These are phyloP conservation scores for Apostichopus leukothele DNA, from an alignment of 53 echinoderm and acorn worm genomes.

Conservation along the genomic window DNA sequence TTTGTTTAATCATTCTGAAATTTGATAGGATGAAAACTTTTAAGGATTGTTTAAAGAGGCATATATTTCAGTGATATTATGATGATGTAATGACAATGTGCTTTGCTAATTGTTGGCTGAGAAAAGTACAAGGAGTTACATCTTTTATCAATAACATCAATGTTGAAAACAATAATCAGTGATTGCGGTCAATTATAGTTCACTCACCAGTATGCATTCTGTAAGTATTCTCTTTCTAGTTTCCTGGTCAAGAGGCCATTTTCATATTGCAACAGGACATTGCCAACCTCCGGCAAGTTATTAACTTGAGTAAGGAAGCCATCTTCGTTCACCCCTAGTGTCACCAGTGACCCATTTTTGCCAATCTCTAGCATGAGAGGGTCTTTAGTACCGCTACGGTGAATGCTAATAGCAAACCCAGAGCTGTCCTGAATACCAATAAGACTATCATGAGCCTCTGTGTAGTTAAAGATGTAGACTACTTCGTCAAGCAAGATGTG, in stretches of 20 bases:
- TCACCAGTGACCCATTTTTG: slow-evolving; percentile 53
- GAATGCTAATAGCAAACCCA: slow-evolving; percentile 53
- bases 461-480: slow-evolving; percentile 74
- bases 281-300: slow-evolving; percentile 21
- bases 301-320: slow-evolving; percentile 55
- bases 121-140: no score
- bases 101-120: no score
- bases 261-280: slow-evolving; percentile 36
- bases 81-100: no score
- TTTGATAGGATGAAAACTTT: no score
- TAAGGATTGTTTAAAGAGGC: no score
- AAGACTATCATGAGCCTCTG: slow-evolving; percentile 58
- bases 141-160: no score
- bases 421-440: slow-evolving; percentile 65
- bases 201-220: slow-evolving; percentile 79
- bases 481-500: slow-evolving; percentile 74
- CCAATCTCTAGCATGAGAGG: slow-evolving; percentile 53
- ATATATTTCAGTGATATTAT: no score
- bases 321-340: slow-evolving; percentile 50
- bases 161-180: no score
- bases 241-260: slow-evolving; percentile 70
- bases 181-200: neutral
- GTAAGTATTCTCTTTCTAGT: slow-evolving; percentile 63
- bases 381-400: slow-evolving; percentile 38
- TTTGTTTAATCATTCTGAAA: no score